These are phyloP conservation scores for Temnothorax ravouxi DNA, from an alignment of 2,888 invertebrate species.

Conservation along the genomic window DNA sequence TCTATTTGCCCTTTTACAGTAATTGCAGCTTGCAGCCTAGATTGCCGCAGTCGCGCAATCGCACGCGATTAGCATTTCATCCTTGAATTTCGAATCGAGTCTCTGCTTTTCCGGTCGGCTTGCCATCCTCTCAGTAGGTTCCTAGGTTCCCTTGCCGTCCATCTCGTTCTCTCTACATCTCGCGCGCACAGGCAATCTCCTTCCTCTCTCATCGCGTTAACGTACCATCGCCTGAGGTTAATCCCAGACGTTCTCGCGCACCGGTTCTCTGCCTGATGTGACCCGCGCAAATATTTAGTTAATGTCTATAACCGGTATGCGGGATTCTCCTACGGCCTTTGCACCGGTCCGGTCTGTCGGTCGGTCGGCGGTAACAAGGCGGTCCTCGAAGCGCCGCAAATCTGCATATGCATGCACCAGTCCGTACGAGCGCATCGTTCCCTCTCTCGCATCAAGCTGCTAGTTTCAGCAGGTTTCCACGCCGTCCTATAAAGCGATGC, in stretches of 20 bases:
- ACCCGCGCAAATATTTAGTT: conserved; percentile 72
- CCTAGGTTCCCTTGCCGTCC: conserved; percentile 22
- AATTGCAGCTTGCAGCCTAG: background rate
- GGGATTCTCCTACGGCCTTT: conserved; percentile 56
- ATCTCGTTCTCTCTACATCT: conserved; percentile 38
- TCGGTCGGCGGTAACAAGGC: conserved; percentile 62
- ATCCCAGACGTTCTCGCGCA: conserved; percentile 55
- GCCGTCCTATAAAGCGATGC: conserved; percentile 1
- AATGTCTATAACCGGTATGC: conserved; percentile 53
- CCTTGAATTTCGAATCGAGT: conserved; percentile 38
- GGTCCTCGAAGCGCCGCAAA: conserved; percentile 62
- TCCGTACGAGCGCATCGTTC: background rate
- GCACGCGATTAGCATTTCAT: conserved; percentile 36
- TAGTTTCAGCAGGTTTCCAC: conserved; percentile 3
- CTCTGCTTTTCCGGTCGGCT: conserved; percentile 50
- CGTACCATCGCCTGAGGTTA: conserved; percentile 57
- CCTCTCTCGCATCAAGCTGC: background rate
- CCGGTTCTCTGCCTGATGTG: conserved; percentile 49
- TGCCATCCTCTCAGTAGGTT: conserved; percentile 24
- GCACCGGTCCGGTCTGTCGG: conserved; percentile 33
- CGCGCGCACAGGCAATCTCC: conserved; percentile 25
- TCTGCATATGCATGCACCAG: conserved; percentile 71
- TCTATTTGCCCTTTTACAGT: background rate
- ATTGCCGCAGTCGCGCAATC: conserved; percentile 7
- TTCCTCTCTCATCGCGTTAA: conserved; percentile 43